Percentiles rank a stretch among this genome's conserved stretches.
Evolutionary conservation across 2,888 invertebrate genomes (phyloP).

Genomic region (Onchidella celtica): DNA sequence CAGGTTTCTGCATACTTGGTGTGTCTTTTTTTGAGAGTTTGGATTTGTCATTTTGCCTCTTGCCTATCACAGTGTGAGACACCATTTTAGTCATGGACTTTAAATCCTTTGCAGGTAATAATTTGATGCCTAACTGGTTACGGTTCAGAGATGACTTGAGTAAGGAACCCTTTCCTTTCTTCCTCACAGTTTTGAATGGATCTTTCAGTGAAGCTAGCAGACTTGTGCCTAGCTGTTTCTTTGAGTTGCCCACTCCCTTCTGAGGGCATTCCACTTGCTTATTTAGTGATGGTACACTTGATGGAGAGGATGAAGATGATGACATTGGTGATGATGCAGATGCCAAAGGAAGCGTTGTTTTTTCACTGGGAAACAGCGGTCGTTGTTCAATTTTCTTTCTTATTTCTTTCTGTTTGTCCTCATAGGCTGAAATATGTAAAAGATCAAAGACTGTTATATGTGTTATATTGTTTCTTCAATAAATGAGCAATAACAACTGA

Average conservation of each 20-base stretch:
- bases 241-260: slow-evolving; percentile 21
- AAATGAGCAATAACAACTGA: too few relatives aligned
- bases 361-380: slow-evolving; percentile 61
- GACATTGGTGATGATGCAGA: slow-evolving; percentile 1
- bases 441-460: too few relatives aligned
- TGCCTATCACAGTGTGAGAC: not conserved
- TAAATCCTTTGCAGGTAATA: too few relatives aligned
- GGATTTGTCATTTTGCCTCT: not conserved
- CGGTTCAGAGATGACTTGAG: not conserved
- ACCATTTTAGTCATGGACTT: too few relatives aligned
- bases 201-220: slow-evolving; percentile 32
- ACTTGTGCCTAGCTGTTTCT: slow-evolving; percentile 15
- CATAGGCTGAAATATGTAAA: slow-evolving; percentile 72
- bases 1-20: too few relatives aligned
- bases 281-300: not conserved
- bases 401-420: slow-evolving; percentile 72
- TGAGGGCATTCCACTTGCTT: too few relatives aligned
- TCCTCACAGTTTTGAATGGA: slow-evolving; percentile 22
- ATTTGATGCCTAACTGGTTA: slow-evolving; percentile 24
- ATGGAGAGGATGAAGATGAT: not conserved
- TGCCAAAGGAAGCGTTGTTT: not conserved
- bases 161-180: not conserved
- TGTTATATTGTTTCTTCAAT: too few relatives aligned
- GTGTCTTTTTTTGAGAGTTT: too few relatives aligned
- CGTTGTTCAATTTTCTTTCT: slow-evolving; percentile 69